phyloP scores from a whole-genome alignment of 2,888 invertebrate species.

The Lasiommata megera region DNA sequence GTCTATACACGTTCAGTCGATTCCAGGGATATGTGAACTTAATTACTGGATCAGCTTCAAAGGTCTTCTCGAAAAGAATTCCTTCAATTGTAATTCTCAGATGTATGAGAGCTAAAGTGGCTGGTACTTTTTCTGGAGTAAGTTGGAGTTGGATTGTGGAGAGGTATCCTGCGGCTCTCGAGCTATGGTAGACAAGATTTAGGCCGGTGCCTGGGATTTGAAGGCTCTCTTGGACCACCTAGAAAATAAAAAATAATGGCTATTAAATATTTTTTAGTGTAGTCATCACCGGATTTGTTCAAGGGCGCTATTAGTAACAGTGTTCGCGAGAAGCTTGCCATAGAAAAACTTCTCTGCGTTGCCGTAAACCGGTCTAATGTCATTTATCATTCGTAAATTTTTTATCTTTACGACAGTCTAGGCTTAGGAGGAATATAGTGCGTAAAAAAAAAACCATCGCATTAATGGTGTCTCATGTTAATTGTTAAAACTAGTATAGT shows the following conservation, averaged over 20 bases:
- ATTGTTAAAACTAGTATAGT: no score
- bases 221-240: slow-evolving; percentile 96
- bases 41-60: slow-evolving; percentile 97
- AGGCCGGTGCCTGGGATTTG: slow-evolving; percentile 96
- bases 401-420: no score
- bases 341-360: no score
- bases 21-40: slow-evolving; percentile 99
- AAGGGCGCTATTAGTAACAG: no score
- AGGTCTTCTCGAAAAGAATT: slow-evolving; percentile 93
- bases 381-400: no score
- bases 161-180: slow-evolving; percentile 94
- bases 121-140: slow-evolving; percentile 91
- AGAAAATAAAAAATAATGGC: slow-evolving; percentile 28
- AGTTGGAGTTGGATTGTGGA: slow-evolving; percentile 95
- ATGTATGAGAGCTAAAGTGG: slow-evolving; percentile 92
- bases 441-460: no score
- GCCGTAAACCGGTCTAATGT: no score
- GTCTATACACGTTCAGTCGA: slow-evolving; percentile 96
- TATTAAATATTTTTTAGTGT: no score
- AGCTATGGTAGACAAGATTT: slow-evolving; percentile 98
- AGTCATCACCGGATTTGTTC: no score
- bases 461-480: no score
- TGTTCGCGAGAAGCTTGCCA: no score
- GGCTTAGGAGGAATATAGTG: no score
- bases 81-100: slow-evolving; percentile 97